Conservation (phyloP, 2,797 vertebrate genomes). For the Phoebastria nigripes region DNA sequence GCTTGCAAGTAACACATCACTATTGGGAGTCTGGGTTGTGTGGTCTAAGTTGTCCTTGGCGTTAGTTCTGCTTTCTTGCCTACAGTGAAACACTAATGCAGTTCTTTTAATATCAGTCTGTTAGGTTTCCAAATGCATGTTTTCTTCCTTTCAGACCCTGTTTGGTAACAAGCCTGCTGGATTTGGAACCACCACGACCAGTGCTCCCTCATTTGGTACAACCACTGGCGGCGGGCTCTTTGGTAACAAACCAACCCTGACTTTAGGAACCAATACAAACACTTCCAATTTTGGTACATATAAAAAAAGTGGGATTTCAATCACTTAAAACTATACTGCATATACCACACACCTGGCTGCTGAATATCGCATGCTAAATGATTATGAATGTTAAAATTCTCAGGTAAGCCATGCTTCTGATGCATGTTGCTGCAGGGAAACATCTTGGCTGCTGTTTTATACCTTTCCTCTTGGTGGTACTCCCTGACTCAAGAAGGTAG, state of each 20-base stretch:
- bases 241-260: conserved; percentile 83
- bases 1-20: rapidly evolving
- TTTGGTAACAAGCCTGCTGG: conserved; percentile 90
- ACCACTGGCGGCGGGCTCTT: conserved; percentile 86
- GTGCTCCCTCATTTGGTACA: conserved; percentile 89
- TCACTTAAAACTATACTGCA: conserved; percentile 31
- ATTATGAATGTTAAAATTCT: background rate
- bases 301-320: background rate
- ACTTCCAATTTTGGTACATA: conserved; percentile 78
- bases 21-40: background rate
- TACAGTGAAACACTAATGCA: rapidly evolving
- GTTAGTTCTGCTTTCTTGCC: background rate
- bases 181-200: conserved; percentile 93
- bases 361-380: background rate
- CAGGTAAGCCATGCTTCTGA: background rate
- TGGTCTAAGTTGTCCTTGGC: background rate
- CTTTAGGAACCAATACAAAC: conserved; percentile 79
- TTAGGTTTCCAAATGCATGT: background rate
- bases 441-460: background rate
- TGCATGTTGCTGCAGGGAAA: background rate
- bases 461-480: background rate
- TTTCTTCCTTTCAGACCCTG: conserved; percentile 77
- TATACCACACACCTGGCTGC: conserved; percentile 35
- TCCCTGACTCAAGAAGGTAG: background rate
- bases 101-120: rapidly evolving